phyloP scores from a whole-genome alignment of 1,140 invertebrate species.

The Diprion similis region DNA sequence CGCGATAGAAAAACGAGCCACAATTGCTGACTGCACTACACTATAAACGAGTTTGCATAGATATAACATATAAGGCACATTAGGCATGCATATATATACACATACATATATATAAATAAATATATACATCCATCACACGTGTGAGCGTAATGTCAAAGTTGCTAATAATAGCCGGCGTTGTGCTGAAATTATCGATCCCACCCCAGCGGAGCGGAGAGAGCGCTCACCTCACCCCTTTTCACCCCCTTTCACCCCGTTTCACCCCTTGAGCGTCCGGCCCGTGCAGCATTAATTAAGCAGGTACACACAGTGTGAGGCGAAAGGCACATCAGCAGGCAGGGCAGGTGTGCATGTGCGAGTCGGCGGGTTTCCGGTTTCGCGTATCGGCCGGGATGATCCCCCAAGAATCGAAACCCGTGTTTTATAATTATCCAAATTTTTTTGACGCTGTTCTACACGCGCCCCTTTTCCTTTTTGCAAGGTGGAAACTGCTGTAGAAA shows the following conservation, averaged over 20 bases:
- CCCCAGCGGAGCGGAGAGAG: not conserved
- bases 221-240: not conserved
- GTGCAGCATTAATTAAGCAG: conserved; percentile 1
- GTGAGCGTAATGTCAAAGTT: conserved; percentile 29
- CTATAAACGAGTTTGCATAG: too few relatives aligned
- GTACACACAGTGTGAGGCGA: not conserved
- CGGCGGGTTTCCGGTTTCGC: too few relatives aligned
- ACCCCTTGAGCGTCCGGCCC: not conserved
- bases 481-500: too few relatives aligned
- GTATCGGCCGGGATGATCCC: not conserved
- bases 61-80: not conserved
- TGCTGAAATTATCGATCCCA: conserved; percentile 31
- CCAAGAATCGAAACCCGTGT: not conserved
- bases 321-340: too few relatives aligned
- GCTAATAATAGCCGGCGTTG: conserved; percentile 31
- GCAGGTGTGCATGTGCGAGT: too few relatives aligned
- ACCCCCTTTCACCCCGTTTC: not conserved
- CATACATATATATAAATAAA: not conserved
- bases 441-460: too few relatives aligned
- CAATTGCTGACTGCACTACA: too few relatives aligned
- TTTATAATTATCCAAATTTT: not conserved
- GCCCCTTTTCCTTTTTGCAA: too few relatives aligned
- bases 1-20: too few relatives aligned
- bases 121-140: not conserved
- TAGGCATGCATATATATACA: not conserved